phyloP scores from a whole-genome alignment of 2,113 vertebrate genomes.

The Sterna hirundo region DNA sequence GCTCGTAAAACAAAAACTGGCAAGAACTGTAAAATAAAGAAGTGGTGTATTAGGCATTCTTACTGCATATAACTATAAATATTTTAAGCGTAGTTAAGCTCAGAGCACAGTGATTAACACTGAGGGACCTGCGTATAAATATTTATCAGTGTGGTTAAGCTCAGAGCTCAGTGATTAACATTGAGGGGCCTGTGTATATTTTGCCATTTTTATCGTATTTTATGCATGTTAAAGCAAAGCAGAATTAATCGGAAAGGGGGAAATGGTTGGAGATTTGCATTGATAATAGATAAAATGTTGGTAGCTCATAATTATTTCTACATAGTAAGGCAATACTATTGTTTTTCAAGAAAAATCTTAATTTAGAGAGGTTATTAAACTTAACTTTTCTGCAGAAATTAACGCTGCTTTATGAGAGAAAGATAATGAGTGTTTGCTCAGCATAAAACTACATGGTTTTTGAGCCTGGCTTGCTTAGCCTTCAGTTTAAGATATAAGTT shows the following conservation, averaged over 20 bases:
- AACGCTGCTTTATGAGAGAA: background rate
- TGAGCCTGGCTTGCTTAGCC: background rate
- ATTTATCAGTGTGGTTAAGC: background rate
- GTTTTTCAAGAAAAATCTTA: background rate
- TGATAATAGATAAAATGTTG: background rate
- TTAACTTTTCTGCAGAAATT: background rate
- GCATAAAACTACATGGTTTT: background rate
- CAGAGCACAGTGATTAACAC: background rate
- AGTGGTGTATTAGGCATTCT: background rate
- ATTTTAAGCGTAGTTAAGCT: background rate
- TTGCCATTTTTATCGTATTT: background rate
- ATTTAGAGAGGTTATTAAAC: background rate
- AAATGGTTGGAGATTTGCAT: background rate
- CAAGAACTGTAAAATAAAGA: background rate
- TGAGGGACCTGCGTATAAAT: background rate
- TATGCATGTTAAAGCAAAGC: background rate
- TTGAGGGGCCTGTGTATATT: background rate
- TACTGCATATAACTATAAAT: background rate
- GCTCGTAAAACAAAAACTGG: background rate
- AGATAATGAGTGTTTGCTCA: background rate
- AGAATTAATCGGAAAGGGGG: background rate
- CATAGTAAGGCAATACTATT: background rate
- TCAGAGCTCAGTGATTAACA: background rate
- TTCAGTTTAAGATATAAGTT: background rate
- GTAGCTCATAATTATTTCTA: background rate